Percentiles rank a stretch among this genome's conserved stretches.
Conservation (phyloP, 2,797 vertebrate genomes). For the Leuciscus waleckii region DNA sequence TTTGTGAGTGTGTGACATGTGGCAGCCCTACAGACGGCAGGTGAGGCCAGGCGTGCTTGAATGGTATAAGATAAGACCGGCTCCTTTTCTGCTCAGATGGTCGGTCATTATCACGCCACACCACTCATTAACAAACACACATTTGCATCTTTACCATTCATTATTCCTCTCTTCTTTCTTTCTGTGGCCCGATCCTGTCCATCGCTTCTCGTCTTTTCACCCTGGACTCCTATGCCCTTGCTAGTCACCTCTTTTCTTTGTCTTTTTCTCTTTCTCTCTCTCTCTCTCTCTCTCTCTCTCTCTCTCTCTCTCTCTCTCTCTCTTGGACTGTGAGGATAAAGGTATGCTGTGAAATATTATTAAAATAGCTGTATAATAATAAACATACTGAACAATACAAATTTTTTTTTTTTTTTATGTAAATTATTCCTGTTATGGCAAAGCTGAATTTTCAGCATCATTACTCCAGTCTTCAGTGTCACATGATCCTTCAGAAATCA, state of each 20-base stretch:
- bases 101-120: constrained; percentile 82
- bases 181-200: constrained; percentile 21
- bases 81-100: constrained; percentile 81
- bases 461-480: neutral
- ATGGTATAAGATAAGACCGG: constrained; percentile 79
- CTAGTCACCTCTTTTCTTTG: constrained; percentile 38
- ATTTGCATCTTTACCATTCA: constrained; percentile 59
- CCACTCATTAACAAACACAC: constrained; percentile 78
- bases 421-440: neutral
- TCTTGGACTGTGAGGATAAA: neutral
- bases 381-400: neutral
- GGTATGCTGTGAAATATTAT: neutral
- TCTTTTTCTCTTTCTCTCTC: no score
- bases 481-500: neutral
- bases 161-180: constrained; percentile 54
- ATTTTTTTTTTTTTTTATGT: neutral
- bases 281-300: no score
- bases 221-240: constrained; percentile 21
- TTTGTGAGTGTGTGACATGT: constrained; percentile 61
- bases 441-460: neutral
- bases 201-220: constrained; percentile 20
- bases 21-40: constrained; percentile 82
- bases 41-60: constrained; percentile 82
- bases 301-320: neutral
- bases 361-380: neutral